Evolutionary conservation across 2,113 vertebrate species (phyloP).

Genomic region (Campylomormyrus tamandua): DNA sequence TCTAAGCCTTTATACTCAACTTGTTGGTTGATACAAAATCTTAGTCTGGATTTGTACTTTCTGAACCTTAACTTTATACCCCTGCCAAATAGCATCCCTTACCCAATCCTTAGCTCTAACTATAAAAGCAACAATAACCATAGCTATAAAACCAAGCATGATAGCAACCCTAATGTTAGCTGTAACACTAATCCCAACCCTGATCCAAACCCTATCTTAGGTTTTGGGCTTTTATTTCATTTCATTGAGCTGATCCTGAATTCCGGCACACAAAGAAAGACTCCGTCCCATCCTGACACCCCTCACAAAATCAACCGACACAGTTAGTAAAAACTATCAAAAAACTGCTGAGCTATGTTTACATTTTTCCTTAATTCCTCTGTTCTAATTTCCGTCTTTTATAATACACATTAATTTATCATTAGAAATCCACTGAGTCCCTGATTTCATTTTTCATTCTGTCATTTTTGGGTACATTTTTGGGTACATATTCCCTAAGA

Average conservation of each 20-base stretch:
- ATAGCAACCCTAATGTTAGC: background rate
- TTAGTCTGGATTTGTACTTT: background rate
- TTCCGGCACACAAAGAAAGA: background rate
- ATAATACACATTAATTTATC: background rate
- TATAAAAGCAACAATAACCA: background rate
- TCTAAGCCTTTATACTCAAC: background rate
- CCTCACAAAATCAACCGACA: background rate
- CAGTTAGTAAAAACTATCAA: background rate
- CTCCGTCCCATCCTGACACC: background rate
- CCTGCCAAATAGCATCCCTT: background rate
- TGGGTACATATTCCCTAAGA: background rate
- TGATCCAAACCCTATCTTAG: background rate
- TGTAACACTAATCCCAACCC: background rate
- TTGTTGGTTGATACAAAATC: background rate
- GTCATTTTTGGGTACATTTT: background rate
- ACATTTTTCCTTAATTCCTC: background rate
- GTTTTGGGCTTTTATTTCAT: background rate
- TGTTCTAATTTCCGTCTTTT: background rate
- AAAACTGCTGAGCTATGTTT: background rate
- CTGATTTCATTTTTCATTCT: background rate
- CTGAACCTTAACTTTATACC: background rate
- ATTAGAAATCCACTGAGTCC: background rate
- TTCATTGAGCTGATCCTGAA: background rate
- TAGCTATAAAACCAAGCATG: background rate
- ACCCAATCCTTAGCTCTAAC: background rate